Evolutionary conservation across 2,113 vertebrate genomes (phyloP), one percentile per base, ranked within the genome.

Genomic region (Connochaetes taurinus): DNA sequence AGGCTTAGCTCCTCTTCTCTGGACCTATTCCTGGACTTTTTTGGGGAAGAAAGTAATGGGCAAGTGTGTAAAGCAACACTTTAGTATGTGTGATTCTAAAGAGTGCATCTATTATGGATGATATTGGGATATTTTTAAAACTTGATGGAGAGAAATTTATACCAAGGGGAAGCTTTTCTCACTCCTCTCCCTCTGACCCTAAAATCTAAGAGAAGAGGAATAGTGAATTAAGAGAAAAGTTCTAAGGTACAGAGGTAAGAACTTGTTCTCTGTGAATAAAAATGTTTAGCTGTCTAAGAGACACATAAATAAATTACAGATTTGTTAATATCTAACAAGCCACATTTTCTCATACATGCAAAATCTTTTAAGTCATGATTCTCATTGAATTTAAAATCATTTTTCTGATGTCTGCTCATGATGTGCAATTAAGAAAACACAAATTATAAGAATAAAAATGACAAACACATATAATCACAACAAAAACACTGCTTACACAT

Each of bases 91-190:
- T 91, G 82, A 96, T 55, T 93, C 57, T 86, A 82, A 96, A 93
- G 60, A 88, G 14, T 27, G 19, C 12, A 91, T 91, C 52, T 89
- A 47, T 86, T 83, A 96, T 88, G 81, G 67, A 57, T 36, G 50
- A 67, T 92, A 90, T 83, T 62, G 76, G 21, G 76, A 57, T 96
- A 88, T 96, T 96, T 97, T 97, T 88, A 80, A 96, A 95, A 84
- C 45, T 29, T 89, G 19, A 85, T 86, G n/a, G 57, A 92, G 85
- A 96, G 47, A 71, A 96, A 83, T 43, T 87, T 96, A 53, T 90
- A 93, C 74, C 58, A 86, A 82, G 90, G 33, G 21, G 31, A 96
- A 96, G 58, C 6, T 95, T 98, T 97, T 93, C 87, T 92, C 95
- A 95, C 85, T 89, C 15, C 40, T 36, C 60, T 87, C 81, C 43